A percentile compares a stretch with the other conserved stretches of the same genome.
phyloP scores from a whole-genome alignment of 1,140 invertebrate genomes.

The Drosophila arizonae region DNA sequence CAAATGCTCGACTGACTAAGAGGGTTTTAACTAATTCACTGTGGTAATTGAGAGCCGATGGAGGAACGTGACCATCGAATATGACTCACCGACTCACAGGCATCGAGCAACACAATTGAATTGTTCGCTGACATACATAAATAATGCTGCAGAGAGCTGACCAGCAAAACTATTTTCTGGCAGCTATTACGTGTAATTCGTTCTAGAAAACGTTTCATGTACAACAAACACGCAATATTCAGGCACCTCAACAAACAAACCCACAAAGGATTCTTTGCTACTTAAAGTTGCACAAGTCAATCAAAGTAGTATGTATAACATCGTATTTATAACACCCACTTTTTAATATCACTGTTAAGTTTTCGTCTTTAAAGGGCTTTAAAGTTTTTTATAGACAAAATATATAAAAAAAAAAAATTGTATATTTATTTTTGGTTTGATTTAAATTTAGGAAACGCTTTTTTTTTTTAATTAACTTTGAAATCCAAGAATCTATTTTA shows the following conservation, averaged over 20 bases:
- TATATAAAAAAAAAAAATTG: too few species aligned
- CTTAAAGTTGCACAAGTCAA: too few species aligned
- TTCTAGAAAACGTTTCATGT: constrained; percentile 19
- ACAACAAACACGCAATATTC: constrained; percentile 21
- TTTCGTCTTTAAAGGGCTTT: too few species aligned
- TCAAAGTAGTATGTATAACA: too few species aligned
- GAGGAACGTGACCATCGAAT: constrained; percentile 35
- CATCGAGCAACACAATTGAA: constrained; percentile 20
- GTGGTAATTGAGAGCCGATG: constrained; percentile 26
- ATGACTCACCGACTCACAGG: constrained; percentile 11
- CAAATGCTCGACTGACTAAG: constrained; percentile 9
- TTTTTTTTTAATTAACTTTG: too few species aligned
- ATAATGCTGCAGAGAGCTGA: constrained; percentile 28
- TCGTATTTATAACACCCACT: too few species aligned
- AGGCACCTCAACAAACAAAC: neutral
- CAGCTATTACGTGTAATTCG: constrained; percentile 10
- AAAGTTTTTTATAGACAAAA: too few species aligned
- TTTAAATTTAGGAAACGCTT: too few species aligned
- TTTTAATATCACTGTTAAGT: too few species aligned
- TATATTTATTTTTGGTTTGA: too few species aligned
- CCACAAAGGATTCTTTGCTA: too few species aligned
- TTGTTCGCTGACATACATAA: constrained; percentile 42
- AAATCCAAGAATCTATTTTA: too few species aligned
- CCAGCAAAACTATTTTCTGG: constrained; percentile 10
- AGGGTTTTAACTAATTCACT: constrained; percentile 14